phyloP scores from a whole-genome alignment of 2,888 invertebrate genomes.

The Nephrotoma appendiculata region DNA sequence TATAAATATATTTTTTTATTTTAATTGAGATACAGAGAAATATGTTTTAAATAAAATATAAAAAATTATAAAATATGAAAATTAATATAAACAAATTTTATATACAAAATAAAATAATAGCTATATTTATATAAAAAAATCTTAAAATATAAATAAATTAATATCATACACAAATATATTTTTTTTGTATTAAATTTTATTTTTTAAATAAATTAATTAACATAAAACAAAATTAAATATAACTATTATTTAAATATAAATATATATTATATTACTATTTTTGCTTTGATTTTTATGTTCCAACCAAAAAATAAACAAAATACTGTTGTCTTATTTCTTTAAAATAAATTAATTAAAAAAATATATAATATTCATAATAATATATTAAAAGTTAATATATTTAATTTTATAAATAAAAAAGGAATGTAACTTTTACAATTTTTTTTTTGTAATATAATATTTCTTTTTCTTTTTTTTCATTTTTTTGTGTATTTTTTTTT shows the following conservation, averaged over 20 bases:
- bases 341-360: not conserved
- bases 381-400: not conserved
- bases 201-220: not conserved
- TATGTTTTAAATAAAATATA: not conserved
- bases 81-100: not conserved
- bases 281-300: not conserved
- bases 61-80: not conserved
- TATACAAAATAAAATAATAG: not conserved
- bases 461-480: not conserved
- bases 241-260: not conserved
- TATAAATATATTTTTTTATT: not conserved
- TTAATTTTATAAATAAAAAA: not conserved
- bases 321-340: not conserved
- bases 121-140: not conserved
- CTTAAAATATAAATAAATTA: not conserved
- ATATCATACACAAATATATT: not conserved
- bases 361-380: not conserved
- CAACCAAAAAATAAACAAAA: not conserved
- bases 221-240: not conserved
- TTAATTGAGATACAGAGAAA: not conserved
- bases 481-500: not conserved
- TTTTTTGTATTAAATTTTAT: not conserved
- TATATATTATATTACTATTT: not conserved
- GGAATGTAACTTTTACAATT: not conserved
- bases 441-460: not conserved